Base-by-base conservation (phyloP, 2,113 vertebrate species). In the Tetraodon nigroviridis region DNA sequence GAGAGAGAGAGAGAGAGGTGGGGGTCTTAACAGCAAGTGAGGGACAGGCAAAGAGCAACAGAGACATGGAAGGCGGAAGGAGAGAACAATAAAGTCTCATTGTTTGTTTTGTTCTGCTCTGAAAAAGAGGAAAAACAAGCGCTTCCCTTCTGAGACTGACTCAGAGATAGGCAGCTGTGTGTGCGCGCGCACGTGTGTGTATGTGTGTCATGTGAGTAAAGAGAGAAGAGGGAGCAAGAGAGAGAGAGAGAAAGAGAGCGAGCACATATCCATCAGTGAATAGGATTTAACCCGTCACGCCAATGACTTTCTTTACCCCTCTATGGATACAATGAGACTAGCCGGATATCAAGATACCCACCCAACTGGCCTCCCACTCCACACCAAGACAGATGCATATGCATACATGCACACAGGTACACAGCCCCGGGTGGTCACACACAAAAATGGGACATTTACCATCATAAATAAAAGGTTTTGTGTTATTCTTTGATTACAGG, bases 61-160 rank as follows among this genome's bases (percentile, higher is more conserved):
- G 48, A 50, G 48, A 50, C 6, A 50, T 5, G 15, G 21, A 77
- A 79, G 72, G 77, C 81, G 75, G 78, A 76, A 80, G 77, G 58
- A 75, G 76, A 78, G 76, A 86, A 87, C 85, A 86, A 84, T 87
- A 80, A 81, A 71, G 76, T 73, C 69, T 86, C 82, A 88, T 89
- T 90, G 87, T 88, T 81, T 81, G 82, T 87, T 88, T 90, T 90
- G 87, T 90, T 90, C 84, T 84, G 80, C 78, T 86, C 83, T 85
- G 76, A 87, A 89, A 89, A 84, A 82, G 86, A 85, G 78, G 72
- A 77, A 86, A 86, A 82, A 84, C 81, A 83, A 85, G 80, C 71
- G 77, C 84, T 86, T 87, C 80, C 85, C 83, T 85, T 89, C 83
- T 75, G 78, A 84, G 87, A 88, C 84, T 70, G 81, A 81, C 83